phyloP scores from a whole-genome alignment of 2,113 vertebrate genomes.

The Mesocricetus auratus region DNA sequence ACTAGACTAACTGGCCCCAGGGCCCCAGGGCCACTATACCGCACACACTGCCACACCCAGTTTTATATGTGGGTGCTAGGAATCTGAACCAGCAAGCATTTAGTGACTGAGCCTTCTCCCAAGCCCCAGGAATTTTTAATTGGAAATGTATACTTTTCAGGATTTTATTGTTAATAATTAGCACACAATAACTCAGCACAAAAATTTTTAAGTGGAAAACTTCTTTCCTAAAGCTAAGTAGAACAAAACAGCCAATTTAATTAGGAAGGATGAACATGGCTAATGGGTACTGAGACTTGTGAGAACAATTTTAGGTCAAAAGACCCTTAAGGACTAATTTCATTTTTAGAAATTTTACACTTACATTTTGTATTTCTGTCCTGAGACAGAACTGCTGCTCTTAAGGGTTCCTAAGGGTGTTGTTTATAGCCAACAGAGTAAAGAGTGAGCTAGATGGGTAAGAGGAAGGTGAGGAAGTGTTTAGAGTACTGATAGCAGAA shows the following conservation, averaged over 20 bases:
- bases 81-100: background rate
- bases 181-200: slow-evolving; percentile 14
- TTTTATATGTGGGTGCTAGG: background rate
- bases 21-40: background rate
- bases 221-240: background rate
- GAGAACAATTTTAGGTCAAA: slow-evolving; percentile 31
- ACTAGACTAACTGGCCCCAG: background rate
- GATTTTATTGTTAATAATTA: background rate
- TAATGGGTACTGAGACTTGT: background rate
- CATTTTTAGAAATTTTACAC: slow-evolving; percentile 12
- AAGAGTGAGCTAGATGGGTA: slow-evolving; percentile 4
- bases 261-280: background rate
- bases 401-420: background rate
- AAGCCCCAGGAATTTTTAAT: background rate
- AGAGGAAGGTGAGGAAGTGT: background rate
- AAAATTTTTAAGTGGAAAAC: slow-evolving; percentile 29
- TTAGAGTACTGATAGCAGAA: background rate
- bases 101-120: background rate
- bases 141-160: background rate
- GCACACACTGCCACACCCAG: background rate
- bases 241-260: slow-evolving; percentile 44
- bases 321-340: slow-evolving; percentile 6
- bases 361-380: slow-evolving; percentile 37
- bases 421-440: slow-evolving; percentile 45
- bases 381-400: background rate